Conservation (phyloP, 1,140 invertebrate species). For the Aphelinus certus region DNA sequence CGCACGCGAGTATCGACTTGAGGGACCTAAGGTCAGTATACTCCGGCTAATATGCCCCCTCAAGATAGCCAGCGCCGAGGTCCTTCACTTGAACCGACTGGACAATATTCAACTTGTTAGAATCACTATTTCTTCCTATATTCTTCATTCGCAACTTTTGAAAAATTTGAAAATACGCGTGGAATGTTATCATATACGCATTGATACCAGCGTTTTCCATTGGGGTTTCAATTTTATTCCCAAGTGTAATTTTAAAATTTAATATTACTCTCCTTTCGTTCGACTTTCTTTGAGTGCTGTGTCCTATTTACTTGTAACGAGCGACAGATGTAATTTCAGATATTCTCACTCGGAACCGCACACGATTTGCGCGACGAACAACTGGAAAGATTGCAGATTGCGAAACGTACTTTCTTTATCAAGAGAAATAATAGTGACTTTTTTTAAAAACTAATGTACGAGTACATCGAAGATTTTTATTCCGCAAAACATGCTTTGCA, state of each 20-base stretch:
- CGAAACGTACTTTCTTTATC: conserved; percentile 6
- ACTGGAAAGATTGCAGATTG: conserved; percentile 27
- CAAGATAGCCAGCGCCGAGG: conserved; percentile 1
- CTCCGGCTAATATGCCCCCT: conserved; percentile 16
- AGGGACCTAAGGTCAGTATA: conserved; percentile 38
- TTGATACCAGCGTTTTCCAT: too few species aligned
- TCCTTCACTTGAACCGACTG: conserved; percentile 1
- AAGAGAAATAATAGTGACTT: too few species aligned
- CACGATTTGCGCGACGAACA: conserved; percentile 2
- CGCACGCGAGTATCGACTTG: conserved; percentile 38
- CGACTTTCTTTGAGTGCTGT: not conserved
- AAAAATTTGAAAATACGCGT: too few species aligned
- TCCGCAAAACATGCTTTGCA: too few species aligned
- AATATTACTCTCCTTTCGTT: too few species aligned
- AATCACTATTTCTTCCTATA: too few species aligned
- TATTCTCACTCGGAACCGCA: not conserved
- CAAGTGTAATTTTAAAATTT: too few species aligned
- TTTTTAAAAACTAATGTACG: too few species aligned
- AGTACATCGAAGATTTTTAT: too few species aligned
- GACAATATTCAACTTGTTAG: not conserved
- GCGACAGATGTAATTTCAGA: conserved; percentile 32
- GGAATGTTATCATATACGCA: too few species aligned
- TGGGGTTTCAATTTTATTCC: too few species aligned
- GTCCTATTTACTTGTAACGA: conserved; percentile 7
- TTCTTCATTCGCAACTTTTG: too few species aligned